Evolutionary conservation across 2,888 invertebrate species (phyloP).

Genomic region (Nemurella pictetii): DNA sequence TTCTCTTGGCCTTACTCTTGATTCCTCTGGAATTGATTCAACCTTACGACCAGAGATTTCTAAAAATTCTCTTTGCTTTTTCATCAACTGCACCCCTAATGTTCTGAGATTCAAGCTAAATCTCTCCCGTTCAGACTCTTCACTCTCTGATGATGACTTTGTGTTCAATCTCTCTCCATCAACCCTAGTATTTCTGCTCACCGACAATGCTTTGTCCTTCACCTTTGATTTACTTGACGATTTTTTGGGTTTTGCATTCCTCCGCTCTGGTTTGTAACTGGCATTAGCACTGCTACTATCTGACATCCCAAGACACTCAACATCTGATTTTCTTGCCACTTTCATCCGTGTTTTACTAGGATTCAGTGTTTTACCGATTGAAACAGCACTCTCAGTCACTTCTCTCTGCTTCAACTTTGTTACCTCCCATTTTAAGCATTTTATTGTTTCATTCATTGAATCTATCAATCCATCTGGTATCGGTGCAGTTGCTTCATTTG

Average conservation of each 20-base stretch:
- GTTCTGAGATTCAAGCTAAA: not conserved
- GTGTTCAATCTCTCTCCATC: not conserved
- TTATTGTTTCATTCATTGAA: not conserved
- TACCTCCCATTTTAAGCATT: not conserved
- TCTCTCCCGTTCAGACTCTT: not conserved
- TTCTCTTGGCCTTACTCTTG: not conserved
- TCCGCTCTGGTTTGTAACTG: not conserved
- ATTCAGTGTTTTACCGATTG: too few relatives aligned
- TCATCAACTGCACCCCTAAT: not conserved
- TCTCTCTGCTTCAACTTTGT: not conserved
- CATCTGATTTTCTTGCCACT: not conserved
- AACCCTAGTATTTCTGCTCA: not conserved
- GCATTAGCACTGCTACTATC: not conserved
- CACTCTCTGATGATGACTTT: not conserved
- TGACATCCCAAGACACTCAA: not conserved
- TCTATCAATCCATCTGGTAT: not conserved
- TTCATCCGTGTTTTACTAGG: too few relatives aligned
- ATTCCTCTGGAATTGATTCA: not conserved
- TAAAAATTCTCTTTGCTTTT: not conserved
- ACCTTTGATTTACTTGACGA: not conserved
- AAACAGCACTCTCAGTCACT: not conserved
- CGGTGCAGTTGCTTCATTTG: not conserved
- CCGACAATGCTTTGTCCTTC: not conserved
- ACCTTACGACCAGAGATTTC: not conserved
- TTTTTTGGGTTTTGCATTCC: not conserved